These are phyloP conservation scores for Phyllopteryx taeniolatus DNA, from an alignment of 2,113 vertebrate species.

Conservation along the genomic window DNA sequence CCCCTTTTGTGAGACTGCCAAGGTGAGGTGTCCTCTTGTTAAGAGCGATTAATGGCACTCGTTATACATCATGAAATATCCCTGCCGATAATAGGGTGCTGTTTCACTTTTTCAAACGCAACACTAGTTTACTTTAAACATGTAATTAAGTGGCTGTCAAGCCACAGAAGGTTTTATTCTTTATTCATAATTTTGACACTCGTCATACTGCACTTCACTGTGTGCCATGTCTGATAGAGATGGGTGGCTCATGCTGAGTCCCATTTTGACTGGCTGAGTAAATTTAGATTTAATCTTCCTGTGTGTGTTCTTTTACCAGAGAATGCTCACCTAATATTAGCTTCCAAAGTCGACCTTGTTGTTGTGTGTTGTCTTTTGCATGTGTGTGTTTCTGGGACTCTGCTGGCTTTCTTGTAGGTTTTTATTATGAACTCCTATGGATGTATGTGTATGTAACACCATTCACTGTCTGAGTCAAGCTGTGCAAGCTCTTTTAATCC, in stretches of 20 bases:
- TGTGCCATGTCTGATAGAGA: constrained; percentile 60
- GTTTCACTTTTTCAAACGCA: constrained; percentile 36
- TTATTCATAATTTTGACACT: constrained; percentile 41
- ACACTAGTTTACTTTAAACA: constrained; percentile 36
- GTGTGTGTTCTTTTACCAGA: constrained; percentile 55
- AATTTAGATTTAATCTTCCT: constrained; percentile 66
- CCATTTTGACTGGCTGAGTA: constrained; percentile 56
- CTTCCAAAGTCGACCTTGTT: constrained; percentile 65
- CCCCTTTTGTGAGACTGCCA: constrained; percentile 66
- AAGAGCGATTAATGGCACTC: constrained; percentile 77
- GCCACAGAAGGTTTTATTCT: constrained; percentile 51
- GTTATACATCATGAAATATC: constrained; percentile 78
- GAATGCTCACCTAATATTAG: constrained; percentile 63
- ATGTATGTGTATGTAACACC: constrained; percentile 64
- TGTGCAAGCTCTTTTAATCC: constrained; percentile 87
- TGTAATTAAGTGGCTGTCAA: constrained; percentile 37
- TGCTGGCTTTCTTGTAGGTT: constrained; percentile 32
- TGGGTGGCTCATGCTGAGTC: constrained; percentile 50
- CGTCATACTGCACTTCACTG: constrained; percentile 41
- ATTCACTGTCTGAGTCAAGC: constrained; percentile 79
- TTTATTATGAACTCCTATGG: constrained; percentile 42
- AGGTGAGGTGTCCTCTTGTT: constrained; percentile 79
- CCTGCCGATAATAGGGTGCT: constrained; percentile 64
- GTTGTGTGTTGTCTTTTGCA: constrained; percentile 11
- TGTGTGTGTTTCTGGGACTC: constrained; percentile 42